Evolutionary conservation across 2,797 vertebrate genomes (phyloP), one percentile per base, ranked within the genome.

Genomic region (Xiphophorus birchmanni): DNA sequence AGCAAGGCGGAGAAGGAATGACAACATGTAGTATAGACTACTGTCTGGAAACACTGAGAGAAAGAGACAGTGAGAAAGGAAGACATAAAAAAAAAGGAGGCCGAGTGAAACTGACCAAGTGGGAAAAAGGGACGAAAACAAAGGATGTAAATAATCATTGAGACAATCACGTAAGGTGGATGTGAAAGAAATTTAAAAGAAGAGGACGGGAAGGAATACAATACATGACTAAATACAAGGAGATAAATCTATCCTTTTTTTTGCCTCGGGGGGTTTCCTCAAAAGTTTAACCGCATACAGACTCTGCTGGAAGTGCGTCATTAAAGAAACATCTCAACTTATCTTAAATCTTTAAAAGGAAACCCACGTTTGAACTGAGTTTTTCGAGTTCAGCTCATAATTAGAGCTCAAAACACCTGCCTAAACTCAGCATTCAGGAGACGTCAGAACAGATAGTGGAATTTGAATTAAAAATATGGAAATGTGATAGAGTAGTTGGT

Each of bases 11-110:
- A 82, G 87, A 69, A 63, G 79, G 79, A 88, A 79, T 84, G 90
- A 92, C 89, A 93, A 88, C 88, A 90, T 86, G 88, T 87, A 89
- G 89, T 90, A 87, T 91, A 90, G 88, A 84, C 83, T 79, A 85
- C 86, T 85, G 88, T 88, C 90, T 90, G 91, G 80, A 85, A 84
- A 84, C 29, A 58, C 75, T 80, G 80, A 86, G 54, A 78, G 60
- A 82, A 76, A 71, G 48, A 73, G 80, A 76, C 73, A 83, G 69
- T 79, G 29, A 87, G 63, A 69, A 80, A 50, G 74, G 29, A 35
- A 69, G 77, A 82, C 75, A 58, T 79, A 88, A 50, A 75, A 82
- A 45, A 3, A 45, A 45, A 12, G 13, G 73, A 84, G 29, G 48
- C 48, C 29, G 47, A 85, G 52, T 76, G 77, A 76, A 80, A 82